These are phyloP conservation scores for Scrobipalpa atriplicella DNA, from an alignment of 2,888 invertebrate species.

Conservation along the genomic window DNA sequence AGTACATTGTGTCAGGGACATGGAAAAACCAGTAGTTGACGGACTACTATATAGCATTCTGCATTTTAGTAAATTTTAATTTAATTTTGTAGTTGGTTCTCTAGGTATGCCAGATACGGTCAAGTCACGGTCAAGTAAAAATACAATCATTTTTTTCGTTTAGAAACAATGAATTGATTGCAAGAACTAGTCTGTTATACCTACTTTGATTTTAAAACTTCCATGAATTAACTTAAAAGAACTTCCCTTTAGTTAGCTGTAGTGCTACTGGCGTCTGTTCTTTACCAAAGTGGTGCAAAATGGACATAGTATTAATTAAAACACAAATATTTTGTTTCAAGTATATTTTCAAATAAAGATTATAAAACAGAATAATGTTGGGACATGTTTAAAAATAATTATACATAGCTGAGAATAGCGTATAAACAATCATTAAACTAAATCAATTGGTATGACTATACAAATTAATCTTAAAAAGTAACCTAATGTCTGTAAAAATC, in stretches of 20 bases:
- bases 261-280: too few species aligned
- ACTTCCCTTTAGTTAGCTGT: too few species aligned
- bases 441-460: slow-evolving; percentile 56
- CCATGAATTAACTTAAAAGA: too few species aligned
- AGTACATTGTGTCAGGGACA: too few species aligned
- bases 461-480: slow-evolving; percentile 45
- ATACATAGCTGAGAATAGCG: slow-evolving; percentile 46
- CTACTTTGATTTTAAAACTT: too few species aligned
- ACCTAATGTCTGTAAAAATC: slow-evolving; percentile 41
- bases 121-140: too few species aligned
- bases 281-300: neutral
- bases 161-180: too few species aligned
- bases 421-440: slow-evolving; percentile 50
- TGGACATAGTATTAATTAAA: slow-evolving; percentile 34
- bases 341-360: slow-evolving; percentile 71
- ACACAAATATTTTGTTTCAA: slow-evolving; percentile 52
- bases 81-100: too few species aligned
- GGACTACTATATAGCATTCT: neutral
- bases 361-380: slow-evolving; percentile 66
- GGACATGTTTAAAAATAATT: slow-evolving; percentile 63
- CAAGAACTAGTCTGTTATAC: too few species aligned
- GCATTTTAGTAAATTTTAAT: neutral
- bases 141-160: too few species aligned
- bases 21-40: too few species aligned
- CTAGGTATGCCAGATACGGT: too few species aligned